These are phyloP conservation scores for Euura saliciscinereae DNA, from an alignment of 1,140 invertebrate species.

Conservation along the genomic window DNA sequence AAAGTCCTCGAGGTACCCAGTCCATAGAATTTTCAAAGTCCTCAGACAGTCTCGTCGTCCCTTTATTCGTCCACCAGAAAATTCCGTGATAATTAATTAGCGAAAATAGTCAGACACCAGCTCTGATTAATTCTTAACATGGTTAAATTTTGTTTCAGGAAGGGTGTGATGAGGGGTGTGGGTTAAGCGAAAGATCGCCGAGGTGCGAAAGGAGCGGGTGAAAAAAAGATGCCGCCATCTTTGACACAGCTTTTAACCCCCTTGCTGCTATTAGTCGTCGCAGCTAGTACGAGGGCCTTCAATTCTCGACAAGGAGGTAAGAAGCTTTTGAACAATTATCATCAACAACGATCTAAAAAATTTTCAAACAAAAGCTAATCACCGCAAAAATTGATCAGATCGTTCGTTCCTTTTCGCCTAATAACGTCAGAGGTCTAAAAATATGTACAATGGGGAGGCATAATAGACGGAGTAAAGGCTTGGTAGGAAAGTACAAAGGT, in stretches of 20 bases:
- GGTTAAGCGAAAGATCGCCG: conserved; percentile 43
- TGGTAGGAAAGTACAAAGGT: no score
- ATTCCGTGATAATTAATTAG: no score
- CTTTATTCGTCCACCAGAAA: no score
- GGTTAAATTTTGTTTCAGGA: not conserved
- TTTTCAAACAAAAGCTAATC: not conserved
- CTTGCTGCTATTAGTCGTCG: conserved; percentile 57
- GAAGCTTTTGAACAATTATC: conserved; percentile 4
- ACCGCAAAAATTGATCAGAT: not conserved
- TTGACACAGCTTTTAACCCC: conserved; percentile 47
- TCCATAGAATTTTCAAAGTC: no score
- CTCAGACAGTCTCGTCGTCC: no score
- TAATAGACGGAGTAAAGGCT: no score
- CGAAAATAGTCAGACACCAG: not conserved
- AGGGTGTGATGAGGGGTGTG: conserved; percentile 57
- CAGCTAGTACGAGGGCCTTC: conserved; percentile 49
- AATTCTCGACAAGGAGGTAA: conserved; percentile 55
- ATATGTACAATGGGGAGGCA: no score
- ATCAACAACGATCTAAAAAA: not conserved
- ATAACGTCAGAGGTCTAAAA: no score
- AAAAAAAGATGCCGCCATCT: conserved; percentile 52
- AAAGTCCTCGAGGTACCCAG: no score
- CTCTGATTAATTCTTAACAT: not conserved
- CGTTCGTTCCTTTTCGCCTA: not conserved
- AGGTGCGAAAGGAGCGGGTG: conserved; percentile 36